Percentiles rank a stretch among this genome's conserved stretches.
Evolutionary conservation across 2,113 vertebrate species (phyloP).

Genomic region (Scortum barcoo): DNA sequence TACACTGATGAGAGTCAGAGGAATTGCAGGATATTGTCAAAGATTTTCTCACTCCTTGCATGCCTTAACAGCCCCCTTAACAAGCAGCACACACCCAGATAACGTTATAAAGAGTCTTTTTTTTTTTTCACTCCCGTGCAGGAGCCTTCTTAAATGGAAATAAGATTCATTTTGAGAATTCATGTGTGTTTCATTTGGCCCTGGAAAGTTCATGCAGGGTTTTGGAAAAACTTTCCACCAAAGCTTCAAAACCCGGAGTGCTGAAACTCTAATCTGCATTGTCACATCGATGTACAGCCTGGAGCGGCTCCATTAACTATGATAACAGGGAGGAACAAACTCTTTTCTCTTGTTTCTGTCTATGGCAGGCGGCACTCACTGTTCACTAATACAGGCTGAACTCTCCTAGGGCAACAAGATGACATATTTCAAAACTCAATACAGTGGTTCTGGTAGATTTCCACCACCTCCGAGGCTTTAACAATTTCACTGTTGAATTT

Average conservation of each 20-base stretch:
- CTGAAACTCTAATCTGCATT: constrained; percentile 70
- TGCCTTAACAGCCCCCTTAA: constrained; percentile 33
- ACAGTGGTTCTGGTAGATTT: constrained; percentile 38
- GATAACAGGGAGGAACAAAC: constrained; percentile 69
- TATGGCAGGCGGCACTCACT: constrained; percentile 57
- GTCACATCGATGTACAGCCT: constrained; percentile 71
- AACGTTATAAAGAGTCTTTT: constrained; percentile 11
- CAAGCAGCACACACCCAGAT: constrained; percentile 29
- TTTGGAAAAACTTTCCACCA: constrained; percentile 59
- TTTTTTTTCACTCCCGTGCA: background rate
- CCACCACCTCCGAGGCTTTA: constrained; percentile 49
- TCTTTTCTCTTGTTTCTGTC: constrained; percentile 64
- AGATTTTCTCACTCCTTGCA: constrained; percentile 31
- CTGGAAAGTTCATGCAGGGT: constrained; percentile 62
- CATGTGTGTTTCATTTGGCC: constrained; percentile 44
- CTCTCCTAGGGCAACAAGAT: constrained; percentile 64
- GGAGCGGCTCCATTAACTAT: constrained; percentile 75
- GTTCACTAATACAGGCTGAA: constrained; percentile 63
- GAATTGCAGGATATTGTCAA: constrained; percentile 44
- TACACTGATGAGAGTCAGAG: constrained; percentile 48
- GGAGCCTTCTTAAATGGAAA: constrained; percentile 46
- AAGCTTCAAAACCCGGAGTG: constrained; percentile 54
- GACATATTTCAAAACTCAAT: constrained; percentile 64
- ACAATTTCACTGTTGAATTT: constrained; percentile 33
- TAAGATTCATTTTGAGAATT: constrained; percentile 47